A percentile compares a stretch with the other conserved stretches of the same genome.
phyloP scores from a whole-genome alignment of 1,140 invertebrate species.

The Scaptodrosophila lebanonensis region DNA sequence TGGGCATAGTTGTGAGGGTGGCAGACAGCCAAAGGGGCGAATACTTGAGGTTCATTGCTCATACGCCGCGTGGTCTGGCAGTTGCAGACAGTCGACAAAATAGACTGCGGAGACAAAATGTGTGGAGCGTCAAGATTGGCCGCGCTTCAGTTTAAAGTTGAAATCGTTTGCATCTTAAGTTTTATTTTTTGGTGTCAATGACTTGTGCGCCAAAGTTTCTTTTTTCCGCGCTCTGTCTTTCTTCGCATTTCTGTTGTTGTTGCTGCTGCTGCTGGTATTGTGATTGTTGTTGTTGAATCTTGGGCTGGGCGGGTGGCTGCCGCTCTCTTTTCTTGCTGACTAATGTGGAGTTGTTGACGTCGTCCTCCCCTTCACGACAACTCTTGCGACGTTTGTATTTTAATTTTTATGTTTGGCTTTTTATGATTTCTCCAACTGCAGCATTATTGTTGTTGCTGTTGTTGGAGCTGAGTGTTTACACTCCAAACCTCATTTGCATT shows the following conservation, averaged over 20 bases:
- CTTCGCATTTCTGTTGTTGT: too few species aligned
- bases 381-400: constrained; percentile 44
- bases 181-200: constrained; percentile 58
- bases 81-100: too few species aligned
- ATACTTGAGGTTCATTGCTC: too few species aligned
- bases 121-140: constrained; percentile 6
- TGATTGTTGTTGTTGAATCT: constrained; percentile 13
- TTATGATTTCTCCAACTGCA: constrained; percentile 53
- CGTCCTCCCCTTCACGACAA: constrained; percentile 4
- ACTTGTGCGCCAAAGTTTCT: constrained; percentile 61
- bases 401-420: constrained; percentile 30
- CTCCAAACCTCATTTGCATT: constrained; percentile 49
- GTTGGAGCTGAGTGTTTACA: constrained; percentile 4
- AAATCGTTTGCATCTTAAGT: constrained; percentile 42
- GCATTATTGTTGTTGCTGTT: constrained; percentile 1
- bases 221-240: too few species aligned
- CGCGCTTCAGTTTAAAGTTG: constrained; percentile 23
- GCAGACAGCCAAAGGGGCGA: too few species aligned
- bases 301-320: constrained; percentile 35
- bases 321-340: constrained; percentile 39
- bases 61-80: too few species aligned
- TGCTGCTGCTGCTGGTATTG: too few species aligned
- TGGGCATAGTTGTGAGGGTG: too few species aligned
- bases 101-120: constrained; percentile 12
- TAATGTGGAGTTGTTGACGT: constrained; percentile 27